phyloP scores from a whole-genome alignment of 2,888 invertebrate genomes.

The Chymomyza procnemis region DNA sequence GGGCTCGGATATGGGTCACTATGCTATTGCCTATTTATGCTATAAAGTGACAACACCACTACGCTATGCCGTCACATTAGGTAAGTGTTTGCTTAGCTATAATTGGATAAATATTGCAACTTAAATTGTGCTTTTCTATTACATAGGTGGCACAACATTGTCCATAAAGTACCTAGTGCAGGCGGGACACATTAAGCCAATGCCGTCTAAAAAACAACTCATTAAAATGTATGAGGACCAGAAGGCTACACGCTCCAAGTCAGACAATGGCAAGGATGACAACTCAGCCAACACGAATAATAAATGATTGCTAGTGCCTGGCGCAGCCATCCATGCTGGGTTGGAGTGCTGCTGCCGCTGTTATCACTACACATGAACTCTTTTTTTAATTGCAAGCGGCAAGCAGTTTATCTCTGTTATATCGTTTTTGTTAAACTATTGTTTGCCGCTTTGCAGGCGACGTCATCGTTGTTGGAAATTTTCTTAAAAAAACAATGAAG shows the following conservation, averaged over 20 bases:
- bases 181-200: slow-evolving; percentile 90
- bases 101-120: no score
- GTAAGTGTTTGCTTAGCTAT: slow-evolving; percentile 79
- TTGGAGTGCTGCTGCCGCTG: slow-evolving; percentile 21
- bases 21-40: slow-evolving; percentile 93
- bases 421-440: slow-evolving; percentile 49
- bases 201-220: slow-evolving; percentile 84
- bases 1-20: slow-evolving; percentile 90
- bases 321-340: slow-evolving; percentile 17
- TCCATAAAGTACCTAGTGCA: slow-evolving; percentile 89
- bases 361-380: slow-evolving; percentile 6
- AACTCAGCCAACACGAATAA: background rate
- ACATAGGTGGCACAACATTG: slow-evolving; percentile 88
- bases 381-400: slow-evolving; percentile 23
- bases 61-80: slow-evolving; percentile 94
- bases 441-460: slow-evolving; percentile 12
- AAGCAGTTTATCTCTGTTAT: slow-evolving; percentile 49
- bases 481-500: background rate
- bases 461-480: slow-evolving; percentile 6
- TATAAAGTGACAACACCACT: slow-evolving; percentile 96
- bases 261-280: slow-evolving; percentile 47
- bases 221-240: slow-evolving; percentile 82
- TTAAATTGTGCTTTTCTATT: background rate
- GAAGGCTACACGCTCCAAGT: slow-evolving; percentile 73
- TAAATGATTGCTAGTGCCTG: slow-evolving; percentile 49